Conservation (phyloP, 1,140 invertebrate species). For the Brachionus rubens region DNA sequence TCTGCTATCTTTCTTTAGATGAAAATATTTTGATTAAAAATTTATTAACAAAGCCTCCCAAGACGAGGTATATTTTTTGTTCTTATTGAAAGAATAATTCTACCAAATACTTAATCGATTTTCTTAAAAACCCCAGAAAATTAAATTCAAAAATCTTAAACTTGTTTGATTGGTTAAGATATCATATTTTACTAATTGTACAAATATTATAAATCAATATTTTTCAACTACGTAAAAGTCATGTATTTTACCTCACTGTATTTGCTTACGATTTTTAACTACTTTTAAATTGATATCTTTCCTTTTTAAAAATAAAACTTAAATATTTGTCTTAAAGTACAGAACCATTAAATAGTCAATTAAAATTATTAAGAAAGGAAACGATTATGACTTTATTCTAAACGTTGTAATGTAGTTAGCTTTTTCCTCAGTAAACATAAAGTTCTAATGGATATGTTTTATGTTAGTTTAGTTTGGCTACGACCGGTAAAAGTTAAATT, state of each 20-base stretch:
- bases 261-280: not conserved
- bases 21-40: conserved; percentile 22
- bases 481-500: not conserved
- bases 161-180: too few relatives aligned
- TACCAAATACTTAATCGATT: not conserved
- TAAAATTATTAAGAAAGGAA: conserved; percentile 17
- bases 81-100: too few relatives aligned
- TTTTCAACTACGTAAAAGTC: conserved; percentile 1
- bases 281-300: conserved; percentile 4
- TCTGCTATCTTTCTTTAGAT: too few relatives aligned
- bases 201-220: conserved; percentile 15
- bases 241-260: conserved; percentile 5
- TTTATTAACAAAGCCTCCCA: too few relatives aligned
- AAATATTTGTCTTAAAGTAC: not conserved
- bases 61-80: too few relatives aligned
- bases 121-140: not conserved
- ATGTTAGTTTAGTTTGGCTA: not conserved
- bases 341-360: conserved; percentile 7
- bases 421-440: conserved; percentile 20
- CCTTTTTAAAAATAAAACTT: not conserved
- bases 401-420: conserved; percentile 2
- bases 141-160: too few relatives aligned
- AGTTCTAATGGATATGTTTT: too few relatives aligned
- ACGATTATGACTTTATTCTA: not conserved
- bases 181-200: not conserved